Evolutionary conservation across 2,797 vertebrate species (phyloP).

Genomic region (Triplophysa bombifrons): DNA sequence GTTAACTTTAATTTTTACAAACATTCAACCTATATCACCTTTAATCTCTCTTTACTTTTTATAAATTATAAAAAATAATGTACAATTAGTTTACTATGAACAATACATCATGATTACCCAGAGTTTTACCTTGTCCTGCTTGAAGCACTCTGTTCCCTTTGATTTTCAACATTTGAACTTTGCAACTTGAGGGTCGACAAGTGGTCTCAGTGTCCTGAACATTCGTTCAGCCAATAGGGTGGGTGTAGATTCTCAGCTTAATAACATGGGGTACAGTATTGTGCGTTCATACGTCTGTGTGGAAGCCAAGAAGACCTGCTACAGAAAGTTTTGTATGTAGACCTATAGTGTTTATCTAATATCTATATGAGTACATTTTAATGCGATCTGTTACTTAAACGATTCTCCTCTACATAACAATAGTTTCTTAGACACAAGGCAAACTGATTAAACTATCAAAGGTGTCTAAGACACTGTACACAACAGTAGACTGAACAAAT

Average conservation of each 20-base stretch:
- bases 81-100: conserved; percentile 59
- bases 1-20: conserved; percentile 59
- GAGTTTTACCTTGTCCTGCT: conserved; percentile 38
- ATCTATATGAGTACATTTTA: conserved; percentile 29
- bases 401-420: conserved; percentile 34
- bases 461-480: conserved; percentile 43
- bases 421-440: conserved; percentile 21
- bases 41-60: conserved; percentile 49
- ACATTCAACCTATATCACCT: conserved; percentile 54
- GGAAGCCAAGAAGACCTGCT: conserved; percentile 35
- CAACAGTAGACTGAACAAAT: conserved; percentile 50
- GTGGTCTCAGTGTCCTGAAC: conserved; percentile 47
- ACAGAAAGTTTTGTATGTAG: conserved; percentile 12
- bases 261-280: conserved; percentile 20
- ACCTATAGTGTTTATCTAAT: conserved; percentile 9
- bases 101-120: conserved; percentile 50
- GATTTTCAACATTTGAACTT: conserved; percentile 18
- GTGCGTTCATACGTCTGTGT: conserved; percentile 20
- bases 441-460: conserved; percentile 37
- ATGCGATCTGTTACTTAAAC: conserved; percentile 3
- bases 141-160: conserved; percentile 30
- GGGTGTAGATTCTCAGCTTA: conserved; percentile 16
- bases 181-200: conserved; percentile 25
- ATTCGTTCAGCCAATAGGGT: conserved; percentile 24
- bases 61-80: conserved; percentile 64